Evolutionary conservation across 2,113 vertebrate genomes (phyloP), one percentile per base, ranked within the genome.

Genomic region (Brachypodius melanocephalos): DNA sequence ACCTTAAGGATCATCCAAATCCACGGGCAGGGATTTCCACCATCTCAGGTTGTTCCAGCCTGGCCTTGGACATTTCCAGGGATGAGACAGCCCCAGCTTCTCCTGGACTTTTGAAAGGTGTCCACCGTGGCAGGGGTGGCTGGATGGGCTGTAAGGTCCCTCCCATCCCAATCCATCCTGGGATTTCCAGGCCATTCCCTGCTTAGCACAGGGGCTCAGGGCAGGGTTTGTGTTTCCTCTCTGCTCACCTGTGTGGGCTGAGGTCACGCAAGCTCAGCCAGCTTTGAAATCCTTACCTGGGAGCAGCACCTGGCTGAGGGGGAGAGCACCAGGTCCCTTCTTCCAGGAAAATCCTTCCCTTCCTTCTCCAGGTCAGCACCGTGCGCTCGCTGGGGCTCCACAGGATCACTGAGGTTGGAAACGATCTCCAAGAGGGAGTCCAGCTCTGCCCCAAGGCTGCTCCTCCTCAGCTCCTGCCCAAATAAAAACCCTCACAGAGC

Each of bases 331-430:
- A 0, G 20, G 26, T 25, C 26, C 31, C 0, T 58, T 58, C 43
- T 51, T 43, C 43, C 36, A 42, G 61, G 46, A 8, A 52, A n/a
- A 32, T 58, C 54, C 62, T 85, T 3, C 31, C 20, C 54, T 28
- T 28, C 71, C 31, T 34, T 17, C 29, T 14, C 58, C 45, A 1
- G 13, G 12, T 2, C 36, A 28, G 76, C 69, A 5, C n/a, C 3
- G 0, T 6, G 42, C 2, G 6, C n/a, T 18, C 62, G 9, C 28
- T 24, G 24, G 26, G 32, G 5, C 54, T 36, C 11, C 82, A 5
- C 34, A 1, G 49, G 19, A 8, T 15, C 45, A 1, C 38, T 1
- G 4, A 3, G 63, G n/a, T 0, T 18, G 73, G 73, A 11, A 12
- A 6, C 31, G 8, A 4, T 1, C 85, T 18, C 57, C 66, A 6